phyloP scores from a whole-genome alignment of 64 coral and sea anemone species.

The Dendrophyllia cribrosa region DNA sequence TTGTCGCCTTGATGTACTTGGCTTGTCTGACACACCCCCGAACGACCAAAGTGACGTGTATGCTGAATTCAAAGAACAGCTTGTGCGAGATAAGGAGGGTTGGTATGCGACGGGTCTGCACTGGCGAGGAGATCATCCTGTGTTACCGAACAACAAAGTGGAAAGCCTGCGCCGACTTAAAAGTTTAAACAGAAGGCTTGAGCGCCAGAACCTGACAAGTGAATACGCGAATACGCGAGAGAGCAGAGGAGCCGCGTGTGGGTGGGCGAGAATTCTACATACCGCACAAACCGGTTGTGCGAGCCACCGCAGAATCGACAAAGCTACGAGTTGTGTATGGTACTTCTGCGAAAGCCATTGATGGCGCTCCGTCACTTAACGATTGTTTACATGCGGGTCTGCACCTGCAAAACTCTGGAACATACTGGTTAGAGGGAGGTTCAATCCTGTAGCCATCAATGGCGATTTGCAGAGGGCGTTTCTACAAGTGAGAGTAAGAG shows the following conservation, averaged over 20 bases:
- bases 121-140: not conserved
- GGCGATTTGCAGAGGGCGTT: too few species aligned
- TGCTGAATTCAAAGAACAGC: not conserved
- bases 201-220: not conserved
- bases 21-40: not conserved
- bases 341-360: too few species aligned
- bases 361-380: too few species aligned
- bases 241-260: not conserved
- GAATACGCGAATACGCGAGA: not conserved
- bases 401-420: too few species aligned
- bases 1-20: not conserved
- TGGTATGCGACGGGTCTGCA: constrained; percentile 1
- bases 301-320: not conserved
- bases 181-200: not conserved
- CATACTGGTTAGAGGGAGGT: too few species aligned
- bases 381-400: too few species aligned
- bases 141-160: not conserved
- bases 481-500: too few species aligned
- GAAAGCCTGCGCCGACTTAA: not conserved
- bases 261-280: not conserved
- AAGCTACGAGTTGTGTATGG: not conserved
- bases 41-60: not conserved
- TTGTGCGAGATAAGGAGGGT: not conserved
- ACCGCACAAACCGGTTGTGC: not conserved
- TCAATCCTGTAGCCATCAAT: too few species aligned